Evolutionary conservation across 2,113 vertebrate species (phyloP), one percentile per base, ranked within the genome.

Genomic region (Leptobrachium ailaonicum): DNA sequence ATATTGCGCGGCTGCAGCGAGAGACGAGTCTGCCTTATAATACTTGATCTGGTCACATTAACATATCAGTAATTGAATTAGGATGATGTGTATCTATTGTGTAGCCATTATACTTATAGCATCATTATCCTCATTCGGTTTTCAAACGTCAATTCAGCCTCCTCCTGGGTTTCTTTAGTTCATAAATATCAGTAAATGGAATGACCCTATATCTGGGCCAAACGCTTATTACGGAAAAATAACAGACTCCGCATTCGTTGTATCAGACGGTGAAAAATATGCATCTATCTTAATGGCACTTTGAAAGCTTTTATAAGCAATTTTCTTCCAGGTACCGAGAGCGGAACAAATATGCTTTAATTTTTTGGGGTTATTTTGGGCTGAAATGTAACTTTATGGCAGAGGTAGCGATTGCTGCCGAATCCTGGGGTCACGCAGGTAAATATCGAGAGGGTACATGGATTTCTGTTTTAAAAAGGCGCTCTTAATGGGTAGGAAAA

Each of bases 31-130:
- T 14, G 56, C 13, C 10, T 12, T 60, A 60, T 60, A 60, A 60
- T 4, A 14, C 47, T 4, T 7, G 44, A 75, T 66, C 73, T 66
- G 45, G 73, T 40, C 73, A 45, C 64, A 75, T 75, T 75, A 66
- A 66, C 73, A 50, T 63, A 41, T 53, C 12, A 9, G 44, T 66
- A 75, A 75, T 75, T 56, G 62, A 63, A 75, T 66, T 63, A 75
- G 64, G 40, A 47, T 9, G 47, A 66, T 45, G 44, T 47, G 60
- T 47, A 66, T 47, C 20, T 40, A 74, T 75, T 43, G 56, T 60
- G 56, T 60, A 60, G 6, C 56, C 56, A 60, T 60, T 60, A 60
- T 60, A 60, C 3, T 60, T 60, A 60, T 60, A 14, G 13, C 56
- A 60, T 60, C 56, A 60, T 60, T 60, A 12, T 60, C 56, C 13